Base-by-base conservation (phyloP, 2,888 invertebrate genomes). In the Dorcus hopei region DNA sequence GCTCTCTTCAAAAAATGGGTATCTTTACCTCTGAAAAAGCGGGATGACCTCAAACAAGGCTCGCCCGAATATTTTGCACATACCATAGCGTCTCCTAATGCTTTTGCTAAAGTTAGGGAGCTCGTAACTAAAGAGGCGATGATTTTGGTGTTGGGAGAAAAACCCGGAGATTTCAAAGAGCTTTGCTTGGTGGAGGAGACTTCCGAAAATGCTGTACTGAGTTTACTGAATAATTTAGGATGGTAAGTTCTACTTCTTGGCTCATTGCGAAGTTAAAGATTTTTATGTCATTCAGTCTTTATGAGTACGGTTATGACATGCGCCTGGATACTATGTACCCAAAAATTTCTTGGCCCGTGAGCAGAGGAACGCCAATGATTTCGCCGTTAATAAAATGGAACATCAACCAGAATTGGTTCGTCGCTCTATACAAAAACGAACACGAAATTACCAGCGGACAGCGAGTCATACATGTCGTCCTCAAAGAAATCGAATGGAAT, bases 301-400 rank as follows among this genome's bases (percentile, higher is more conserved):
- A 89, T 77, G 85, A 87, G 63, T 81, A 83, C 26, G 97, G 97
- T 2, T 72, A 90, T 54, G 87, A 90, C 69, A 85, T 92, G 1
- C 84, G 88, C 61, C 76, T 95, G 3, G 83, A 89, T 1, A 85
- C 87, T 56, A 80, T 97, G 42, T 95, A 93, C 77, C 90, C 93
- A 0, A 76, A 81, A 26, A 80, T 93, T 0, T 72, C 84, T 43
- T 93, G 86, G 77, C 97, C 97, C 0, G 96, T 97, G 1, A 89
- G 93, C 0, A 83, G 89, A 14, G 87, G 89, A 0, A 95, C 95
- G 0, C 90, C 93, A 0, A 91, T 91, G 87, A 80, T 95, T 38
- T 85, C 92, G 0, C 89, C 93, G 3, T 79, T 90, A 2, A 85
- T 97, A n/a, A 85, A 85, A 63, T 97, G 96, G 95, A 91, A 96